Evolutionary conservation across 2,113 vertebrate genomes (phyloP).

Genomic region (Neopipo cinnamomea): DNA sequence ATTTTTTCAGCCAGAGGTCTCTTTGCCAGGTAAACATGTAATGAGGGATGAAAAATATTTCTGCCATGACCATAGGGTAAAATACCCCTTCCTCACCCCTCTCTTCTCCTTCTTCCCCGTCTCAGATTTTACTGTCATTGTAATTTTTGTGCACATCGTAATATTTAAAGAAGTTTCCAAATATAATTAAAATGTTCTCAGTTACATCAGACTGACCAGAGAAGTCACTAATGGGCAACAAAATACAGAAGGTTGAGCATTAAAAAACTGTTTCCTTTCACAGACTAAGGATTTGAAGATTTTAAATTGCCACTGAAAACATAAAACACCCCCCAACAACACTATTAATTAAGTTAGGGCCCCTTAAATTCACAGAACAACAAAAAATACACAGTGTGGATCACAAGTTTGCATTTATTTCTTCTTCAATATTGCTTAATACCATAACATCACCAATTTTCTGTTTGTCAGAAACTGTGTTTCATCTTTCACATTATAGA

Average conservation of each 20-base stretch:
- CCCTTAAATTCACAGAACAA: not conserved
- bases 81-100: not conserved
- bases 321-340: not conserved
- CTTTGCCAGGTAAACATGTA: not conserved
- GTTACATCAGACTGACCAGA: not conserved
- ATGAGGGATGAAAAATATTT: not conserved
- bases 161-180: not conserved
- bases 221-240: not conserved
- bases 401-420: not conserved
- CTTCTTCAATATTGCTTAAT: not conserved
- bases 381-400: not conserved
- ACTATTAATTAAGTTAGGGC: not conserved
- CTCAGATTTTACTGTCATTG: fast-evolving
- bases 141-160: not conserved
- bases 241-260: not conserved
- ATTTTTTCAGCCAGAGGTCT: not conserved
- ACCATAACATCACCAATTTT: not conserved
- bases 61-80: not conserved
- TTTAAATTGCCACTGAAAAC: not conserved
- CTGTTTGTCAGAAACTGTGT: not conserved
- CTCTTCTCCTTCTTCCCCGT: not conserved
- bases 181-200: not conserved
- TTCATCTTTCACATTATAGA: not conserved
- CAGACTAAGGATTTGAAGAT: not conserved
- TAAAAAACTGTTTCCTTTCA: not conserved